Base-by-base conservation (phyloP, 1,140 invertebrate species). In the Ganaspis sp. region DNA sequence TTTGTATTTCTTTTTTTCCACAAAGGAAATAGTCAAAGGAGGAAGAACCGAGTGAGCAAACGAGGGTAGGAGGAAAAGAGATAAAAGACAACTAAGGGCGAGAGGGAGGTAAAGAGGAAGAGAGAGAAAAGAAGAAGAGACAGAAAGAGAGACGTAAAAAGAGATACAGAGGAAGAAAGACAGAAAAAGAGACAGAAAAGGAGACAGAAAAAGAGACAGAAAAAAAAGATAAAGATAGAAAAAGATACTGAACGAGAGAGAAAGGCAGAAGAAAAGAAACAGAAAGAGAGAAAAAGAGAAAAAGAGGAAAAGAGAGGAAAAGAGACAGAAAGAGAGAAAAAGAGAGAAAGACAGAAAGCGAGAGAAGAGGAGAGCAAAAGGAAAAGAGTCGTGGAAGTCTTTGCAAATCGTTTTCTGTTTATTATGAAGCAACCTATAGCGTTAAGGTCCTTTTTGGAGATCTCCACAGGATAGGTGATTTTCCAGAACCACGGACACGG, bases 401-500 rank as follows among this genome's bases (percentile, higher is more conserved):
- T 29, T 64, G 54, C 54, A 64, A 29, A n/a, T 64, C 54, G 23
- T n/a, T 64, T 64, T 26, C 23, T 64, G 23, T 29, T 29, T 64
- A 29, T 64, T n/a, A 29, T 64, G 54, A 12, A 64, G 23, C 54
- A 64, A 29, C 11, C 54, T 64, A 29, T 26, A 26, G 23, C 21
- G 23, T 64, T n/a, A 29, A 64, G 54, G 21, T 29, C 23, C 23
- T 64, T 64, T 64, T 64, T 26, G 23, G 45, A 49, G 45, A n/a
- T 17, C 45, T 17, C 45, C 23, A 29, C 23, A 29, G 54, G 54
- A 64, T 64, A 64, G 54, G 54, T 26, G 54, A 64, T 64, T 64
- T 64, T 64, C 54, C 54, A 64, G 54, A 64, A 64, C 54, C 54
- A 26, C 23, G 23, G 26, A 64, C 54, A 64, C 54, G 26, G 23